Evolutionary conservation across 2,888 invertebrate genomes (phyloP).

Genomic region (Polydesmus complanatus): DNA sequence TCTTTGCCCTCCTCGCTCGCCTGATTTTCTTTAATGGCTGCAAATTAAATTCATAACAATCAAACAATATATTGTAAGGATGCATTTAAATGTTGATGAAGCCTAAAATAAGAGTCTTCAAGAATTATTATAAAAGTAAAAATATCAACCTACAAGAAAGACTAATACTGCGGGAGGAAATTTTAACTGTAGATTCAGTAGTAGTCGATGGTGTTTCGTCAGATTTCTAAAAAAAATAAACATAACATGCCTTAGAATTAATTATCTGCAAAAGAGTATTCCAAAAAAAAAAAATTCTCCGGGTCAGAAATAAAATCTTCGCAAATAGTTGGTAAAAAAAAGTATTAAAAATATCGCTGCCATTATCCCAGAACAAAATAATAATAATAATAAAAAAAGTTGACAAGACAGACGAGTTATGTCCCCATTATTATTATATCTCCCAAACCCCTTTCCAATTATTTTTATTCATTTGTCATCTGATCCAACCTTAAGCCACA

Average conservation of each 20-base stretch:
- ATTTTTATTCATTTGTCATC: conserved; percentile 7
- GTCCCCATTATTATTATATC: background rate
- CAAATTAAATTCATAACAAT: conserved; percentile 26
- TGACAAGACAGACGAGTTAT: background rate
- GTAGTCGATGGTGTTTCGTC: no score
- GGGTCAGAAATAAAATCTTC: no score
- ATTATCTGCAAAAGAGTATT: no score
- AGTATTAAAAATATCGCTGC: background rate
- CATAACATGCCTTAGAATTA: no score
- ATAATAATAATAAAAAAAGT: background rate
- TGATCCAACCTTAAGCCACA: conserved; percentile 12
- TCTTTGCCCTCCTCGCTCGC: conserved; percentile 21
- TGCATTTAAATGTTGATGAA: no score
- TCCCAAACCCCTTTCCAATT: background rate
- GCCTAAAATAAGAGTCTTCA: background rate
- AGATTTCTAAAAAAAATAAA: no score
- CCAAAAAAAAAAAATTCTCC: no score
- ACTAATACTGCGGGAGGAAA: conserved; percentile 10
- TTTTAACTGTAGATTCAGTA: background rate
- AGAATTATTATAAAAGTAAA: background rate
- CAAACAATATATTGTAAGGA: no score
- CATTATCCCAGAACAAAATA: background rate
- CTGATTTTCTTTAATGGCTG: conserved; percentile 14
- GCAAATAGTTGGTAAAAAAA: no score
- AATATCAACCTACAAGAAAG: conserved; percentile 10